Conservation (phyloP, 2,888 invertebrate genomes). For the Cheilosia variabilis region DNA sequence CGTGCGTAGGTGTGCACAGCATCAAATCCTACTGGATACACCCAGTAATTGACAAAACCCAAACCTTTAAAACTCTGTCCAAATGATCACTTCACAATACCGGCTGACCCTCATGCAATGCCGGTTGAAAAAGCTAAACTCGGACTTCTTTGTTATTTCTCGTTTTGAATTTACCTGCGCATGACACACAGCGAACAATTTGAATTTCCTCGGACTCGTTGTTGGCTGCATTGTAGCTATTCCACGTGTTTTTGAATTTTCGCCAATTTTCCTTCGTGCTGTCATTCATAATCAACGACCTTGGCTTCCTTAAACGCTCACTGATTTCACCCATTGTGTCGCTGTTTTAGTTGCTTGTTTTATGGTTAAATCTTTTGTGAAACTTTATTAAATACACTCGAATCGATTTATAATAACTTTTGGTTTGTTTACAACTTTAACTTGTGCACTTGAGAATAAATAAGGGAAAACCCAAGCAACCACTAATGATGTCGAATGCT, state of each 20-base stretch:
- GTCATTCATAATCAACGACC: conserved; percentile 1
- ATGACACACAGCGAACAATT: conserved; percentile 6
- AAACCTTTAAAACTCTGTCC: neutral
- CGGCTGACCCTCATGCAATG: too few species aligned
- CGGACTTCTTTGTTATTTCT: neutral
- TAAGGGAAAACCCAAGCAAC: neutral
- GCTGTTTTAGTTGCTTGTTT: neutral
- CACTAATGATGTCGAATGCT: conserved; percentile 5
- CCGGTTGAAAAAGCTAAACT: too few species aligned
- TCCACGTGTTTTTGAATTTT: conserved; percentile 8
- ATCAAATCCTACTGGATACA: too few species aligned
- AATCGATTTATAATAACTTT: conserved; percentile 4
- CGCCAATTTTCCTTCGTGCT: conserved; percentile 13
- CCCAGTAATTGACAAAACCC: too few species aligned
- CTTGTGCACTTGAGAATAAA: neutral
- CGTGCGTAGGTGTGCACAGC: too few species aligned
- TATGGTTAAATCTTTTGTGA: neutral
- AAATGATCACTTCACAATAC: neutral
- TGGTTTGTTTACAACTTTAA: neutral
- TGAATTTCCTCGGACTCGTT: conserved; percentile 6
- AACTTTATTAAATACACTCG: neutral
- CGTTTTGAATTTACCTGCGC: neutral
- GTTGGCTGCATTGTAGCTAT: neutral
- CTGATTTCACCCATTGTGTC: conserved; percentile 4
- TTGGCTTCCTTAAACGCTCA: conserved; percentile 4